Evolutionary conservation across 2,797 vertebrate species (phyloP).

Genomic region (Ptychobarbus kaznakovi): DNA sequence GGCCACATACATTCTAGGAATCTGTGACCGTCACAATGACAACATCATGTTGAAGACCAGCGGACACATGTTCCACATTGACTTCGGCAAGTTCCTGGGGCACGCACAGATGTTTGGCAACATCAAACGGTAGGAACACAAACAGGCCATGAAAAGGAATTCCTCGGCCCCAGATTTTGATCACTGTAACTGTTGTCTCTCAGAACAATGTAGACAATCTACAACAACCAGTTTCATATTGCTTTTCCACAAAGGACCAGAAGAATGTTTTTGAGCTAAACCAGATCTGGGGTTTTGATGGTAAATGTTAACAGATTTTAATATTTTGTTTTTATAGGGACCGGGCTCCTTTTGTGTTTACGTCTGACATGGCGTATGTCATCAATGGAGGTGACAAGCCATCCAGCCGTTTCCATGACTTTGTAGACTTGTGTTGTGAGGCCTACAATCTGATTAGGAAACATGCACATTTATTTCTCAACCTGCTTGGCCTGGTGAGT

Average conservation of each 20-base stretch:
- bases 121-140: slow-evolving; percentile 88
- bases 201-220: slow-evolving; percentile 1
- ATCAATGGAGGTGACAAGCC: slow-evolving; percentile 97
- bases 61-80: slow-evolving; percentile 98
- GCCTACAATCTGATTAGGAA: slow-evolving; percentile 98
- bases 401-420: slow-evolving; percentile 96
- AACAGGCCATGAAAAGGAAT: background rate
- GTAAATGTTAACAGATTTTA: slow-evolving; percentile 17
- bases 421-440: slow-evolving; percentile 96
- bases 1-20: slow-evolving; percentile 95
- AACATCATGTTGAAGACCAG: slow-evolving; percentile 99
- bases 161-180: background rate
- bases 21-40: slow-evolving; percentile 97
- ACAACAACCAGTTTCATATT: background rate
- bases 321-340: slow-evolving; percentile 78
- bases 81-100: slow-evolving; percentile 96
- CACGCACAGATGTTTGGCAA: slow-evolving; percentile 98
- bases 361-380: slow-evolving; percentile 97
- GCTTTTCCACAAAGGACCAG: background rate
- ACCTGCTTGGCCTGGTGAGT: slow-evolving; percentile 93
- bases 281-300: background rate
- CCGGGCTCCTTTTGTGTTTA: slow-evolving; percentile 96
- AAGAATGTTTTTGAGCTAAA: slow-evolving; percentile 13
- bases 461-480: slow-evolving; percentile 95
- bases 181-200: background rate